Evolutionary conservation across 2,888 invertebrate genomes (phyloP).

Genomic region (Atrina japonica): DNA sequence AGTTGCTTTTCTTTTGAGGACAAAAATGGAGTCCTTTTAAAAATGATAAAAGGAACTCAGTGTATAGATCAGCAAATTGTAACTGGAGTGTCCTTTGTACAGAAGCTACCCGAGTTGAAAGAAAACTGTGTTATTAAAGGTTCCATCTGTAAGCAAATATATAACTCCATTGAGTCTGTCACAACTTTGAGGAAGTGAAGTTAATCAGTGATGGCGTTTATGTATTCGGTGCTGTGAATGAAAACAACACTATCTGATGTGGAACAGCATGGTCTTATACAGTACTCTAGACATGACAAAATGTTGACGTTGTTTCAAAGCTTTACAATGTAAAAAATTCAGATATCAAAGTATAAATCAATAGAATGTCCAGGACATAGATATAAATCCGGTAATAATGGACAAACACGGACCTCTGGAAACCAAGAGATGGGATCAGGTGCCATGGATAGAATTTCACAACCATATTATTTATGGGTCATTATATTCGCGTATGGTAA

Average conservation of each 20-base stretch:
- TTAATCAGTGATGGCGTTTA: constrained; percentile 29
- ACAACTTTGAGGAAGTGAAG: constrained; percentile 32
- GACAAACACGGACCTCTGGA: too few relatives aligned
- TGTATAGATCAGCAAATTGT: constrained; percentile 48
- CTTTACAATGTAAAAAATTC: too few relatives aligned
- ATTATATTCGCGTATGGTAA: constrained; percentile 41
- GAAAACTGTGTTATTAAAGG: constrained; percentile 37
- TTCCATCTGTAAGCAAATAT: constrained; percentile 36
- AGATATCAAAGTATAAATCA: constrained; percentile 4
- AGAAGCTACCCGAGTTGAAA: constrained; percentile 49
- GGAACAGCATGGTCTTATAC: constrained; percentile 26
- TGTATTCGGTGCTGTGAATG: constrained; percentile 40
- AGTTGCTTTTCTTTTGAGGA: constrained; percentile 53
- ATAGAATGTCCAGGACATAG: too few relatives aligned
- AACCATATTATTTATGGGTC: constrained; percentile 35
- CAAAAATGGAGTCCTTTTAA: constrained; percentile 46
- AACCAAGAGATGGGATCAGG: too few relatives aligned
- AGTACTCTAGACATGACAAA: constrained; percentile 33
- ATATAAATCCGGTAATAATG: constrained; percentile 32
- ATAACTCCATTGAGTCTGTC: constrained; percentile 38
- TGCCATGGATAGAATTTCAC: too few relatives aligned
- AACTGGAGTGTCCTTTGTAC: constrained; percentile 52
- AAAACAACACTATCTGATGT: constrained; percentile 19
- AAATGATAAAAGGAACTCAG: constrained; percentile 49
- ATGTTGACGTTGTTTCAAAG: too few relatives aligned